Evolutionary conservation across 2,113 vertebrate genomes (phyloP).

Genomic region (Phylloscopus whistleri): DNA sequence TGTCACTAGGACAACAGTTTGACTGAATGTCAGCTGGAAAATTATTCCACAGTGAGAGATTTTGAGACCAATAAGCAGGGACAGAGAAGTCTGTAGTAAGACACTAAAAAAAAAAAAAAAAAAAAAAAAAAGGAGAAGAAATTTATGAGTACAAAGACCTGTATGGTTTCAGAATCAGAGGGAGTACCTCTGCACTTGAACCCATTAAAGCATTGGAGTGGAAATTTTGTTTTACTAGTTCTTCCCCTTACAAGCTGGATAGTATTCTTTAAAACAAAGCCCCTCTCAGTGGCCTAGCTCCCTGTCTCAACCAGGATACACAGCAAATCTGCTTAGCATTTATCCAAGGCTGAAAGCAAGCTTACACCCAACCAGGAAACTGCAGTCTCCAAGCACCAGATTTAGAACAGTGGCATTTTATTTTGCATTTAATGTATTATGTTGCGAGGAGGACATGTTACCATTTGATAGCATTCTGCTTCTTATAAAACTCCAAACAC

Average conservation of each 20-base stretch:
- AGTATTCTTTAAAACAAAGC: background rate
- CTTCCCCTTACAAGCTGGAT: background rate
- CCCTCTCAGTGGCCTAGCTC: background rate
- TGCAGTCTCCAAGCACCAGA: background rate
- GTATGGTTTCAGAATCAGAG: background rate
- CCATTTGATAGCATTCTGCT: background rate
- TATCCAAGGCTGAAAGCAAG: background rate
- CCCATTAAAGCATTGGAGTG: background rate
- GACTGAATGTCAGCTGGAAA: background rate
- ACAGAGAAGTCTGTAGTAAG: background rate
- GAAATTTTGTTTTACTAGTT: background rate
- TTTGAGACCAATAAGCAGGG: background rate
- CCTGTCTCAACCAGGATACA: background rate
- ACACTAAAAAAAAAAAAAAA: background rate
- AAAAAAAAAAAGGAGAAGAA: background rate
- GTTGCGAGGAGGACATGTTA: background rate
- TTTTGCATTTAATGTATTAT: background rate
- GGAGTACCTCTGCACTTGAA: background rate
- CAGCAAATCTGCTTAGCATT: background rate
- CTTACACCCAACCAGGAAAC: background rate
- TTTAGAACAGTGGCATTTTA: background rate
- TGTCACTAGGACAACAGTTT: background rate
- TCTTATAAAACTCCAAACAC: background rate
- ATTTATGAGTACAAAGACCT: background rate
- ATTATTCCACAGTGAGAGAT: background rate